Base-by-base conservation (phyloP, 2,113 vertebrate genomes). In the Bubo bubo region DNA sequence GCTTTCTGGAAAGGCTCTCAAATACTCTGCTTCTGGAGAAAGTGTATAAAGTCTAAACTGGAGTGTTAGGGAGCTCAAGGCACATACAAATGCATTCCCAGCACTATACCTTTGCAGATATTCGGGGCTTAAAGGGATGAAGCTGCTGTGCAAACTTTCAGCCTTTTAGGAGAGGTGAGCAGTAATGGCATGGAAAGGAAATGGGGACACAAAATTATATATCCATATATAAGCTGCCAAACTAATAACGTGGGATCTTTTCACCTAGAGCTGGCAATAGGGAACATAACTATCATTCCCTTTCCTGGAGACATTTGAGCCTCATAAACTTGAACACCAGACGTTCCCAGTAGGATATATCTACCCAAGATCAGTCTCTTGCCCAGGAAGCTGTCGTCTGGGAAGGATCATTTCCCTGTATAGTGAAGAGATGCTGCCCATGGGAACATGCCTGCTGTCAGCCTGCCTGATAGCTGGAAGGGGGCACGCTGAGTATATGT, bases 401-500 rank as follows among this genome's bases (percentile, higher is more conserved):
- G 56, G 60, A 82, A 37, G 23, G 71, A 79, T 72, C 6, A 0
- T 64, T 87, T 90, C 86, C 66, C 70, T 49, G 66, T 0, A 0
- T 27, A 39, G 50, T 1, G 2, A 35, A 39, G 43, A 35, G 52
- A 11, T 34, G 55, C 56, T 87, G 60, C 52, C 85, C 24, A 0
- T 1, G 11, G 81, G 62, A 72, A 32, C 49, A 93, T 15, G n/a
- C 32, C 4, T 22, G 45, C 72, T 41, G 70, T 64, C 83, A 87
- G 63, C 55, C 55, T 84, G 67, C 60, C 67, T 12, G 4, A 4
- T 52, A 72, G 56, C 24, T 20, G 84, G 84, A 73, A 85, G 24
- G 35, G 58, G 22, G 7, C 41, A 47, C 0, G 1, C 24, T 3
- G 12, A 41, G 19, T 66, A 15, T 13, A 5, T 4, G 10, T 82